Base-by-base conservation (phyloP, 64 coral and sea anemone genomes). In the Exaiptasia diaphana region DNA sequence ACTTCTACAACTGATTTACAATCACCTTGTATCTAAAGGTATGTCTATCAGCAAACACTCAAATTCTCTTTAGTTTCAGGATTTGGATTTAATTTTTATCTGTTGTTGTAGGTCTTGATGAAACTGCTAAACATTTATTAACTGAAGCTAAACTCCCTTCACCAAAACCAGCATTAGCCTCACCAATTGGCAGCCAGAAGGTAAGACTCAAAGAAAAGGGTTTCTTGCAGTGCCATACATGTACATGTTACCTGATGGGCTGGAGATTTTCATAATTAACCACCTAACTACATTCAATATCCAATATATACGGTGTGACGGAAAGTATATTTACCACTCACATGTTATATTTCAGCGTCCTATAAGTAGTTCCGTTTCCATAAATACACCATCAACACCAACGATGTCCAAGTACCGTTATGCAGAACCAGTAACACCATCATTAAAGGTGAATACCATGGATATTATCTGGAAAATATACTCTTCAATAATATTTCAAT, bases 141-240 rank as follows among this genome's bases (percentile, higher is more conserved):
- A 84, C 56, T 22, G 95, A 99, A 56, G 89, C 95, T 8, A 84
- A 52, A 35, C 59, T 99, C 54, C 88, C 93, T 0, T 62, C 82
- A 54, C 67, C 74, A 3, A 93, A 62, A 50, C 90, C 67, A 25
- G 65, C 49, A n/a, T 2, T 55, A 9, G 52, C 18, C n/a, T 50
- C 71, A 4, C 77, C 61, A 4, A 37, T 65, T 14, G 38, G 4
- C 32, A 65, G 38, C 61, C 31, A 14, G 4, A 65, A 65, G 61
- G 61, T 65, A 61, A 4, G 27, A 46, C 50, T 15, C 14, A 20
- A 54, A n/a, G n/a, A n/a, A n/a, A n/a, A n/a, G n/a, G n/a, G n/a
- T n/a, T n/a, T n/a, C n/a, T n/a, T n/a, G n/a, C n/a, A n/a, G n/a
- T n/a, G n/a, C n/a, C n/a, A n/a, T n/a, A n/a, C n/a, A n/a, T n/a